phyloP scores from a whole-genome alignment of 2,797 vertebrate genomes.

The Gymnothorax reevesii region DNA sequence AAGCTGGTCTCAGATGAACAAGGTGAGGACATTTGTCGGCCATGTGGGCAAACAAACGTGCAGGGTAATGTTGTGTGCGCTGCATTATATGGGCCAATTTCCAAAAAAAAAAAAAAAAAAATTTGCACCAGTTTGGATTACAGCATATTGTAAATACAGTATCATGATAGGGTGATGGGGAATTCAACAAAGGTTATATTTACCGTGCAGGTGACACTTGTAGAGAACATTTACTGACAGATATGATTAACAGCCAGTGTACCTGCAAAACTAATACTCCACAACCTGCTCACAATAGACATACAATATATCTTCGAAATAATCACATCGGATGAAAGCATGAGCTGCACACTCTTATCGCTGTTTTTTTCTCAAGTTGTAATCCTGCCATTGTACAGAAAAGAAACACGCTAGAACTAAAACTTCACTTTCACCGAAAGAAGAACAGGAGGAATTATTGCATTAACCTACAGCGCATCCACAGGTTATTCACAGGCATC shows the following conservation, averaged over 20 bases:
- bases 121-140: conserved; percentile 1
- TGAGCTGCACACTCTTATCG: background rate
- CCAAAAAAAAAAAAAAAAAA: background rate
- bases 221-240: background rate
- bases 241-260: background rate
- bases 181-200: background rate
- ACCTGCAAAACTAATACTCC: background rate
- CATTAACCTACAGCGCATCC: background rate
- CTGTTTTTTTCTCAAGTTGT: background rate
- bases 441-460: background rate
- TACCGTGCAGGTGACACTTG: background rate
- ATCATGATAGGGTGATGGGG: background rate
- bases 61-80: background rate
- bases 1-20: background rate
- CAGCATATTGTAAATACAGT: background rate
- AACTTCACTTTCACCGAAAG: background rate
- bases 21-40: background rate
- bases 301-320: background rate
- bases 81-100: background rate
- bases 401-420: conserved; percentile 11
- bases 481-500: background rate
- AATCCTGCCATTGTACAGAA: background rate
- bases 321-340: background rate
- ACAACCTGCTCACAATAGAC: background rate
- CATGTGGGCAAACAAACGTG: background rate